Base-by-base conservation (phyloP, 2,113 vertebrate genomes). In the Bubo scandiacus region DNA sequence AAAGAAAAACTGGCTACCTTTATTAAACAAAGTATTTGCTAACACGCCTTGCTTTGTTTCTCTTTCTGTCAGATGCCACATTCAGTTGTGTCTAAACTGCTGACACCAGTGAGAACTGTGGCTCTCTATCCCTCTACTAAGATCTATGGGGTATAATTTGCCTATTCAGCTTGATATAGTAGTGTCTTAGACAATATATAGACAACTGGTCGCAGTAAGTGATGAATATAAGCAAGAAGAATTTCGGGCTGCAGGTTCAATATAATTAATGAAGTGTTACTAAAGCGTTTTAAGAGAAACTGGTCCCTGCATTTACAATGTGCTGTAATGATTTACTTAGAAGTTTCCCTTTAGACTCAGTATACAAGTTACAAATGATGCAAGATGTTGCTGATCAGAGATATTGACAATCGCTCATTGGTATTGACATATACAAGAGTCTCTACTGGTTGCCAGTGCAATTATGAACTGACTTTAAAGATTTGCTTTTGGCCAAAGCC, bases 191-290 rank as follows among this genome's bases (percentile, higher is more conserved):
- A 95, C 78, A 90, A 67, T 58, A 86, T 94, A 96, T 91, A 97
- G 97, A 97, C 96, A 96, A 97, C 77, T 73, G 80, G 78, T 85
- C 5, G 0, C 77, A 54, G 89, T 87, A 88, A 73, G 71, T 97
- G 95, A 98, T 97, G 93, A 97, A 97, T 98, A 93, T 51, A 94
- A 94, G 90, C 1, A 0, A 89, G 94, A 78, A 75, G 87, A 97
- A 97, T 96, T 97, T 96, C 10, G 3, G 92, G 72, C 91, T 93
- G 73, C 67, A 96, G 58, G 89, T 97, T 97, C 97, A 84, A 98
- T 98, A 97, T 94, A 97, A 97, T 95, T 98, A 98, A 98, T 97
- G 94, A 96, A 97, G 94, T 97, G 96, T 95, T 97, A 96, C 97
- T 97, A 97, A 96, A 96, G 71, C 19, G 0, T 94, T 97, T 97